Evolutionary conservation across 2,888 invertebrate genomes (phyloP), one percentile per base, ranked within the genome.

Genomic region (Lacanobia wlatinum): DNA sequence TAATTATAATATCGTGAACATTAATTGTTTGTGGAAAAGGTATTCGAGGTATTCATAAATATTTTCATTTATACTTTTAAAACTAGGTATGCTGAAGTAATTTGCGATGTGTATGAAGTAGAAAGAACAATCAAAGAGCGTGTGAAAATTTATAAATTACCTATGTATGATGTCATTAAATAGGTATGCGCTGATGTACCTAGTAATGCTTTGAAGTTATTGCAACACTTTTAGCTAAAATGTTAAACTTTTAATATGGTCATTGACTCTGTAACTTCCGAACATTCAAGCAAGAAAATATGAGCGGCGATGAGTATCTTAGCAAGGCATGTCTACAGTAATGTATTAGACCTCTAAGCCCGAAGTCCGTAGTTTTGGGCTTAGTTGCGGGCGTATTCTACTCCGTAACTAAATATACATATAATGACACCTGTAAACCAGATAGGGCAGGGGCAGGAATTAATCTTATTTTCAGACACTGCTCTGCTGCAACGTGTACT

Each of bases 131-230:
- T 70, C 67, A 62, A 71, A 75, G 48, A 58, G 69, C 60, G 70
- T 82, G 83, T 53, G 74, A 84, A 83, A 78, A 75, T 70, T 61
- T 84, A 68, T 66, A 34, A 52, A 68, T 63, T 83, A 63, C 21
- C 61, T 58, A 23, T 28, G 46, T 76, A 61, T 74, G 69, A 70
- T 62, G 59, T 65, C 70, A 71, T 61, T 18, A 71, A 58, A n/a
- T 52, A 56, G 40, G 38, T 46, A 56, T 64, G 68, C 40, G 70
- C 34, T 61, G 55, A 53, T 52, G 18, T 48, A n/a, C n/a, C n/a
- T n/a, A 28, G 23, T 56, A 50, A 38, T 61, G n/a, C 16, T 65
- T 38, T 28, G 46, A 67, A 66, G 61, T 21, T 67, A 46, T 70
- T 38, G 14, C 38, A 56, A 53, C n/a, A 21, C 55, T 77, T 61